Base-by-base conservation (phyloP, 2,113 vertebrate genomes). In the Chloebia gouldiae region DNA sequence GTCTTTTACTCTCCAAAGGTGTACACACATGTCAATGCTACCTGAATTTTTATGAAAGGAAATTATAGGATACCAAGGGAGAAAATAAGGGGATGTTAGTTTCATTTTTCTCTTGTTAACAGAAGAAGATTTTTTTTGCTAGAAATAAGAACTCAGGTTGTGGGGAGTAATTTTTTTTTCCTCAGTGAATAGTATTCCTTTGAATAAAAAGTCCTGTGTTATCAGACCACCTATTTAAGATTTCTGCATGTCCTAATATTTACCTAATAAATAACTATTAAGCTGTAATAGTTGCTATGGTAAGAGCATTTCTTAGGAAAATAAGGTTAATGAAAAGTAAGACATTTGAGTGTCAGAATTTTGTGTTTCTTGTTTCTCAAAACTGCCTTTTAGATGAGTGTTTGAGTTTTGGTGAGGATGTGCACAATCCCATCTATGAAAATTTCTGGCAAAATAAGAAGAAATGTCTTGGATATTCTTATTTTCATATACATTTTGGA, bases 21-120 rank as follows among this genome's bases (percentile, higher is more conserved):
- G 25, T 22, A 44, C n/a, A 15, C 24, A 57, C 8, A 13, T 81
- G 24, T 49, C 44, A 66, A 3, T 49, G 39, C 27, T 80, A 53
- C 24, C 47, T 45, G 59, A 63, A 70, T 77, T 76, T 80, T 61
- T 51, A 71, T 57, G 10, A 44, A 65, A 60, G 78, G 0, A 63
- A 56, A 56, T 50, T 2, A 51, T 4, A 71, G 40, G 16, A 57
- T 57, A 21, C 11, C 20, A 76, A 51, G 6, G 45, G 14, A 35
- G 8, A 63, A 16, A 37, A 25, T 1, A 50, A 11, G 3, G 10
- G 5, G 6, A 10, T 1, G 1, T 19, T 63, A 31, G 13, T 39
- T 78, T 50, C 19, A 2, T 3, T 69, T 91, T 79, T 66, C 40
- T 89, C 33, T 61, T 91, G 30, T 24, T 45, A 60, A 56, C 33